A percentile compares a stretch with the other conserved stretches of the same genome.
Evolutionary conservation across 2,797 vertebrate species (phyloP).

Genomic region (Megaceryle alcyon): DNA sequence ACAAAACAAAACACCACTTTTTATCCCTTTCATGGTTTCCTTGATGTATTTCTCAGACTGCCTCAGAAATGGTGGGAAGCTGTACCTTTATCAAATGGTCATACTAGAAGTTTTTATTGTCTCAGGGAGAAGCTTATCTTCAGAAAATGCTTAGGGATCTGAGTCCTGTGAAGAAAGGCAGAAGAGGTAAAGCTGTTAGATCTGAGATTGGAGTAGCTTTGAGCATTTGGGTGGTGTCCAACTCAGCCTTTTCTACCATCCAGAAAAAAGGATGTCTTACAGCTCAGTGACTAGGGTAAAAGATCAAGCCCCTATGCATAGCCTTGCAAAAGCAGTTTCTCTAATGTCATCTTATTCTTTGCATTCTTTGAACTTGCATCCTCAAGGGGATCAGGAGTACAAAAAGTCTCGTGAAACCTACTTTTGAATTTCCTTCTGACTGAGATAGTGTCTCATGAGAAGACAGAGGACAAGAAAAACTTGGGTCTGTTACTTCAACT

Average conservation of each 20-base stretch:
- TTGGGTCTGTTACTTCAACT: background rate
- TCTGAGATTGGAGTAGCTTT: conserved; percentile 7
- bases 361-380: conserved; percentile 16
- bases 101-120: background rate
- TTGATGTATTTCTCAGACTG: background rate
- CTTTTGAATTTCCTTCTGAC: conserved; percentile 15
- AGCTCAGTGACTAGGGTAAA: background rate
- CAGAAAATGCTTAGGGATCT: background rate
- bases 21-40: background rate
- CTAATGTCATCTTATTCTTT: background rate
- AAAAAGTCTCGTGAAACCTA: background rate
- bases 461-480: background rate
- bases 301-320: background rate
- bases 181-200: background rate
- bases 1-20: background rate
- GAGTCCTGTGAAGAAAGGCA: background rate
- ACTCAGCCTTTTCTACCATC: conserved; percentile 5
- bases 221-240: conserved; percentile 11
- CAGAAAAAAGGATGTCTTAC: background rate
- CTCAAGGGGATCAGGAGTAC: background rate
- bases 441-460: background rate
- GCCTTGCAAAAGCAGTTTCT: background rate
- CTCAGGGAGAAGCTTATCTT: background rate
- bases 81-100: background rate
- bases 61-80: background rate